Base-by-base conservation (phyloP, 2,888 invertebrate genomes). In the Tupiocoris notatus region DNA sequence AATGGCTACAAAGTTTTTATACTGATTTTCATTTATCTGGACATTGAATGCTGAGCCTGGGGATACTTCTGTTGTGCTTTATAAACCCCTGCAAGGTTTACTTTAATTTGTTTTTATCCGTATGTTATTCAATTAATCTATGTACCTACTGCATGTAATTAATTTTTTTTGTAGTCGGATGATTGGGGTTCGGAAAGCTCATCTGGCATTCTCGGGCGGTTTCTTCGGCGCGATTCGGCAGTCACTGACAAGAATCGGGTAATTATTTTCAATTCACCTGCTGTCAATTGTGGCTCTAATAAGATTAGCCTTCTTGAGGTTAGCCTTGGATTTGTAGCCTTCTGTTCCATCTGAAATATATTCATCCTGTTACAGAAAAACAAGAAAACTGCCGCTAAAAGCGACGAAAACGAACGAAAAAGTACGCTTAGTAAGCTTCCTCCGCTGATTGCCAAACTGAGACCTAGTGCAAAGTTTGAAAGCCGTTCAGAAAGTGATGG, bases 121-220 rank as follows among this genome's bases (percentile, higher is more conserved):
- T n/a, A n/a, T n/a, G n/a, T n/a, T n/a, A n/a, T n/a, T n/a, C n/a
- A n/a, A n/a, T n/a, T n/a, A n/a, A n/a, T n/a, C n/a, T n/a, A n/a
- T n/a, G n/a, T n/a, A n/a, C n/a, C n/a, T n/a, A n/a, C n/a, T n/a
- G n/a, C n/a, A n/a, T n/a, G n/a, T n/a, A n/a, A n/a, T n/a, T n/a
- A n/a, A n/a, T n/a, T n/a, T 39, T 39, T 56, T 12, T 18, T 62
- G 12, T 12, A 89, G 89, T 89, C 89, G 75, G 91, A 91, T 81
- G 91, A 90, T 82, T 90, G 89, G 84, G 89, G 89, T 78, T 92
- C 91, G 0, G 91, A 91, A 82, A 87, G 89, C 80, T 90, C 91
- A 1, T 90, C 90, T 1, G 88, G 88, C 79, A 86, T 90, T 74
- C 88, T 91, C 75, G 89, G 89, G 24, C 88, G 89, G 80, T 88